A percentile compares a stretch with the other conserved stretches of the same genome.
Evolutionary conservation across 1,140 invertebrate species (phyloP).

Genomic region (Leptinotarsa defecta): DNA sequence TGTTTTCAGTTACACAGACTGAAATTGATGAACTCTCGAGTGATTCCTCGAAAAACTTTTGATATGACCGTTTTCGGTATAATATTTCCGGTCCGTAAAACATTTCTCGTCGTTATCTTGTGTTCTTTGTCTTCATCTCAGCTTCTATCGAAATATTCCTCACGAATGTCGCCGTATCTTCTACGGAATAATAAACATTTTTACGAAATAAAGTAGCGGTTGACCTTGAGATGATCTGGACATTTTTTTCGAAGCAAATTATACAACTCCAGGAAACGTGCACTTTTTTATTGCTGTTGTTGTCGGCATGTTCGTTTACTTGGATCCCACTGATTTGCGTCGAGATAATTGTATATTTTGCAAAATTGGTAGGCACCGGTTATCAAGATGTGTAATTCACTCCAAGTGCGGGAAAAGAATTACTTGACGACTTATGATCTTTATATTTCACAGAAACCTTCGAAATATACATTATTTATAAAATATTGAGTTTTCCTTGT

Average conservation of each 20-base stretch:
- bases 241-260: conserved; percentile 3
- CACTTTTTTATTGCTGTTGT: neutral
- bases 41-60: too few species aligned
- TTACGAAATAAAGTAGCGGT: neutral
- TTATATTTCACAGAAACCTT: too few species aligned
- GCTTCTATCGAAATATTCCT: conserved; percentile 1
- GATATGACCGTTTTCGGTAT: too few species aligned
- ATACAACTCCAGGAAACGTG: conserved; percentile 4
- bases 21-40: too few species aligned
- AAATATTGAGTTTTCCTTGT: too few species aligned
- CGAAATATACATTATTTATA: too few species aligned
- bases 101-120: neutral
- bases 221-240: conserved; percentile 14
- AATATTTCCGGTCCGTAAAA: neutral
- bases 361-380: neutral
- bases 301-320: conserved; percentile 14
- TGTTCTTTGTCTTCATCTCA: neutral
- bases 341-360: conserved; percentile 18
- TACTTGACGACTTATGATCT: too few species aligned
- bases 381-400: neutral
- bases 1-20: too few species aligned
- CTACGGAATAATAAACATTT: conserved; percentile 18
- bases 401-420: too few species aligned
- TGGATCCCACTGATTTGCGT: conserved; percentile 11
- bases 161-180: conserved; percentile 7